Percentiles rank a stretch among this genome's conserved stretches.
Conservation (phyloP, 2,797 vertebrate genomes). For the Acanthurus tractus region DNA sequence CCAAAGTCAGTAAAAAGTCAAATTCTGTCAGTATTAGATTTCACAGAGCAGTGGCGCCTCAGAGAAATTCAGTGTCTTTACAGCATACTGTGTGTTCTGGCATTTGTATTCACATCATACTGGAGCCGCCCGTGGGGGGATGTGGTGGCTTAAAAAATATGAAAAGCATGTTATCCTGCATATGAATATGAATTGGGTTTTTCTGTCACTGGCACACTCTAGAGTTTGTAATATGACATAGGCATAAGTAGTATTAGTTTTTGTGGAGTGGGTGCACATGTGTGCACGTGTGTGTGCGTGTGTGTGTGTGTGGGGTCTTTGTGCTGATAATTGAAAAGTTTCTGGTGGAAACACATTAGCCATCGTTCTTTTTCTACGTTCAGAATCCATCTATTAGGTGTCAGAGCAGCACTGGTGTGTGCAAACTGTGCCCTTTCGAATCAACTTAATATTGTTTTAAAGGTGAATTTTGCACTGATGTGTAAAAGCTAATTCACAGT, state of each 20-base stretch:
- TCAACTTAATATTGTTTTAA: slow-evolving; percentile 20
- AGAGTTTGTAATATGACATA: slow-evolving; percentile 47
- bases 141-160: slow-evolving; percentile 70
- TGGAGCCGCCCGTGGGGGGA: slow-evolving; percentile 58
- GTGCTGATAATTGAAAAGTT: slow-evolving; percentile 26
- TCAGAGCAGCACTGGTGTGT: not conserved
- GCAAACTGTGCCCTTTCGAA: slow-evolving; percentile 5
- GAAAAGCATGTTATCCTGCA: slow-evolving; percentile 66
- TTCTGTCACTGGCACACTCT: slow-evolving; percentile 48
- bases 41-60: slow-evolving; percentile 50
- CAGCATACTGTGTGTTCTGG: slow-evolving; percentile 55
- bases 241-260: slow-evolving; percentile 34
- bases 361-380: slow-evolving; percentile 3
- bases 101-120: slow-evolving; percentile 71
- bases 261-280: not conserved
- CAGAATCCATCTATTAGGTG: not conserved
- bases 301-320: not conserved
- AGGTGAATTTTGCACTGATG: not conserved
- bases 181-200: slow-evolving; percentile 61
- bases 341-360: slow-evolving; percentile 15
- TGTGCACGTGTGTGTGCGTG: slow-evolving; percentile 2
- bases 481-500: not conserved
- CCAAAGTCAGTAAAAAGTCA: slow-evolving; percentile 75
- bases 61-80: slow-evolving; percentile 62
- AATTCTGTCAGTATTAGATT: slow-evolving; percentile 64